These are phyloP conservation scores for Tokudaia tokunoshimensis DNA, from an alignment of 2,797 vertebrate species.

Conservation along the genomic window DNA sequence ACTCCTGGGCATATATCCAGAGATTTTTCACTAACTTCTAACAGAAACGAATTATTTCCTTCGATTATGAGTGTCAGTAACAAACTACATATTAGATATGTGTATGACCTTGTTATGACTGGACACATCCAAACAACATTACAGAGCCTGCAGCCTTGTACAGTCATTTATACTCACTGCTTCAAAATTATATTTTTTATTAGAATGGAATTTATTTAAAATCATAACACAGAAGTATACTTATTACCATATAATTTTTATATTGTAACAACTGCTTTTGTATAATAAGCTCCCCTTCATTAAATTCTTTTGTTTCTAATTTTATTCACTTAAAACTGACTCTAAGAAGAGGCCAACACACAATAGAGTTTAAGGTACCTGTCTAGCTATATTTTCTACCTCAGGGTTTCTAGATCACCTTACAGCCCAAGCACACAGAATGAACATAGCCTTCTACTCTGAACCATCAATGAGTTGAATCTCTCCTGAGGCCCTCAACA, in stretches of 20 bases:
- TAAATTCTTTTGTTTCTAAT: conserved; percentile 44
- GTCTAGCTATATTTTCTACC: neutral
- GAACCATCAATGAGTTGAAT: neutral
- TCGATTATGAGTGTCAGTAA: conserved; percentile 12
- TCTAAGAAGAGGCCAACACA: neutral
- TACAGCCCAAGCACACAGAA: neutral
- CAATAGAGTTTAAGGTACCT: neutral
- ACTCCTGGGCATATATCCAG: no score
- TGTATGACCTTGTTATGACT: neutral
- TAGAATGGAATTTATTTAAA: conserved; percentile 46
- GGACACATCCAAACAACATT: neutral
- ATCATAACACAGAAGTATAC: neutral
- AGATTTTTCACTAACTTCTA: conserved; percentile 56
- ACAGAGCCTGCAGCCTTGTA: neutral
- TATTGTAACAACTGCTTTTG: conserved; percentile 53
- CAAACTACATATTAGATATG: neutral
- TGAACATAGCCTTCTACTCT: conserved; percentile 19
- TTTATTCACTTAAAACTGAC: conserved; percentile 51
- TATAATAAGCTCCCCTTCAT: conserved; percentile 12
- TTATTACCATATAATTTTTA: conserved; percentile 17
- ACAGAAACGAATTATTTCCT: neutral
- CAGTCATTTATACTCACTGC: conserved; percentile 2
- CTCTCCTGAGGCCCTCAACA: neutral
- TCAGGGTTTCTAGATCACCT: neutral
- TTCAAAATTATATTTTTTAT: conserved; percentile 23